These are phyloP conservation scores for Eudyptes chrysolophus DNA, from an alignment of 2,113 vertebrate species.

Conservation along the genomic window DNA sequence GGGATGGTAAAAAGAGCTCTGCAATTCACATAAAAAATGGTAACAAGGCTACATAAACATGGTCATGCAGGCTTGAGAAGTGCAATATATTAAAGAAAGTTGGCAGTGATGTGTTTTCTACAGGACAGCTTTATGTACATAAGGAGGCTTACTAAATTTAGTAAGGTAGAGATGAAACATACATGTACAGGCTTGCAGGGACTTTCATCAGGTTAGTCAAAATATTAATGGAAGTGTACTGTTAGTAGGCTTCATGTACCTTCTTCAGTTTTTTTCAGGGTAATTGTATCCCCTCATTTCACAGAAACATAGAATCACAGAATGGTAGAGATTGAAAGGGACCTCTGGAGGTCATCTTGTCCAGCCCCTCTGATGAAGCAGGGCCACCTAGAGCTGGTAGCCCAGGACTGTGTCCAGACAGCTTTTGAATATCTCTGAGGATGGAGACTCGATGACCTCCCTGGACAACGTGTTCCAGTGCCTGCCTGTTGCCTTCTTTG, in stretches of 20 bases:
- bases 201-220: conserved; percentile 24
- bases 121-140: conserved; percentile 50
- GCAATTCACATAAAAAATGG: conserved; percentile 40
- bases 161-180: conserved; percentile 7
- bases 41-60: not conserved
- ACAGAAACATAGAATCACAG: not conserved
- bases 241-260: not conserved
- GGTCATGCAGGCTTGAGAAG: conserved; percentile 40
- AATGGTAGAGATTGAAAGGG: not conserved
- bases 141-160: conserved; percentile 26
- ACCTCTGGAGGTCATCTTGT: not conserved
- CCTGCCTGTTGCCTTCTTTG: not conserved
- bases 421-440: not conserved
- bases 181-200: not conserved
- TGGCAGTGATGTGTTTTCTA: conserved; percentile 27
- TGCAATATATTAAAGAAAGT: conserved; percentile 38
- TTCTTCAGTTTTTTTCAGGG: not conserved
- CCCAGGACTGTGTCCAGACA: fast-evolving
- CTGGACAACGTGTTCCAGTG: not conserved
- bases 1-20: not conserved
- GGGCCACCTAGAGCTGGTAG: not conserved
- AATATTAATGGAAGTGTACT: conserved; percentile 15
- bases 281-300: not conserved
- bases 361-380: not conserved
- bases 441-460: not conserved